A percentile compares a stretch with the other conserved stretches of the same genome.
Conservation (phyloP, 2,888 invertebrate species). For the Apotomis capreana region DNA sequence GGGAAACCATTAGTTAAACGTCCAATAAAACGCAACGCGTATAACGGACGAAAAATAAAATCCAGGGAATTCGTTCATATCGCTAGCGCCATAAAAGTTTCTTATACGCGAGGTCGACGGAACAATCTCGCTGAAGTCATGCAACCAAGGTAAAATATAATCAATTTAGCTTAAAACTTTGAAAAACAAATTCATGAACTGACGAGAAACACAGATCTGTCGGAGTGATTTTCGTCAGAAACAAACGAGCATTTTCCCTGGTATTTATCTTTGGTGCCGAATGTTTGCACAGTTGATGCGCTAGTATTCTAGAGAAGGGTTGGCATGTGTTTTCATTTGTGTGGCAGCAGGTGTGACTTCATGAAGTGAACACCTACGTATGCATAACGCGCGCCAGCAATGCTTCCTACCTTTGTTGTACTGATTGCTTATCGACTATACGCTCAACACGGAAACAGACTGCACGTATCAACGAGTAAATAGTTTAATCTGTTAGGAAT, state of each 20-base stretch:
- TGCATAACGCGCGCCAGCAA: slow-evolving; percentile 25
- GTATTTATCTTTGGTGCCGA: slow-evolving; percentile 38
- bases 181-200: slow-evolving; percentile 53
- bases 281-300: slow-evolving; percentile 40
- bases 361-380: slow-evolving; percentile 24
- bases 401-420: slow-evolving; percentile 20
- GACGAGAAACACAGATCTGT: slow-evolving; percentile 25
- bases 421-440: slow-evolving; percentile 39
- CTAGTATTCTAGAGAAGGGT: slow-evolving; percentile 35
- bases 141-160: slow-evolving; percentile 54
- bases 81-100: slow-evolving; percentile 60
- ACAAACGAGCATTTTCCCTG: slow-evolving; percentile 32
- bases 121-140: slow-evolving; percentile 58
- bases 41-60: slow-evolving; percentile 60
- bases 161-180: slow-evolving; percentile 50
- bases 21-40: slow-evolving; percentile 64
- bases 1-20: slow-evolving; percentile 69
- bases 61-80: slow-evolving; percentile 56
- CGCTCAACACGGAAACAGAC: slow-evolving; percentile 6
- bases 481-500: not conserved
- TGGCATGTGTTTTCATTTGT: slow-evolving; percentile 37
- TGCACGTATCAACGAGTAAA: not conserved
- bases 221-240: slow-evolving; percentile 31
- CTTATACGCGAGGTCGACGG: slow-evolving; percentile 55
- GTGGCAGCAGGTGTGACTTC: slow-evolving; percentile 33